phyloP scores from a whole-genome alignment of 2,113 vertebrate genomes.

The Proterorhinus semilunaris region DNA sequence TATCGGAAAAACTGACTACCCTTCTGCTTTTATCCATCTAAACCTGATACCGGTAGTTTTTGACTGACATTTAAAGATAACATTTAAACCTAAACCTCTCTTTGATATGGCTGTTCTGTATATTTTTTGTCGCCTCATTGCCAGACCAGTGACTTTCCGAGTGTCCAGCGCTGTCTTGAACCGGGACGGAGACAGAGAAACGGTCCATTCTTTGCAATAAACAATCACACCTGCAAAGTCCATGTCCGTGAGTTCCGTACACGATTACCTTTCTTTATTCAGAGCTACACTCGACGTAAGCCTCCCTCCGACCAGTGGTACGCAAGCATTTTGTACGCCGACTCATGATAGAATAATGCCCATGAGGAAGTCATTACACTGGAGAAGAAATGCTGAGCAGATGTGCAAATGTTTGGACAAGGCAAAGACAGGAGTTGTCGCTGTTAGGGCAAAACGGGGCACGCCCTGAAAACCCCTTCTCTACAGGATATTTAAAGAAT shows the following conservation, averaged over 20 bases:
- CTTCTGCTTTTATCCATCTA: too few species aligned
- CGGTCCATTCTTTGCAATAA: slow-evolving; percentile 6
- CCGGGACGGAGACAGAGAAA: neutral
- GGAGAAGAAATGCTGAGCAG: slow-evolving; percentile 71
- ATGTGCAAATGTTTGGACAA: slow-evolving; percentile 73
- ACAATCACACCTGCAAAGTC: neutral
- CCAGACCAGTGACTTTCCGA: neutral
- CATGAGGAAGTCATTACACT: slow-evolving; percentile 73
- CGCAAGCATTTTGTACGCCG: slow-evolving; percentile 52
- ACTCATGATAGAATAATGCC: slow-evolving; percentile 68
- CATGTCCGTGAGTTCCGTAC: neutral
- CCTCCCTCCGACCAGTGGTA: slow-evolving; percentile 46
- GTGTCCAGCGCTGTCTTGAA: neutral
- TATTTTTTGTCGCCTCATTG: neutral
- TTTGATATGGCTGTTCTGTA: neutral
- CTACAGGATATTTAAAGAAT: slow-evolving; percentile 5
- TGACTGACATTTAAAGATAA: too few species aligned
- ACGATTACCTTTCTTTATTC: slow-evolving; percentile 53
- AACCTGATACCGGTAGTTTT: too few species aligned
- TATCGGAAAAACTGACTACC: too few species aligned
- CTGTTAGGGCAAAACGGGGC: slow-evolving; percentile 3
- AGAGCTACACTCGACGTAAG: slow-evolving; percentile 59
- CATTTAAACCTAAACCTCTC: neutral
- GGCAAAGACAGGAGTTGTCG: slow-evolving; percentile 48
- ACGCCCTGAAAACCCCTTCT: slow-evolving; percentile 3